Base-by-base conservation (phyloP, 2,797 vertebrate genomes). In the Tapirus indicus region DNA sequence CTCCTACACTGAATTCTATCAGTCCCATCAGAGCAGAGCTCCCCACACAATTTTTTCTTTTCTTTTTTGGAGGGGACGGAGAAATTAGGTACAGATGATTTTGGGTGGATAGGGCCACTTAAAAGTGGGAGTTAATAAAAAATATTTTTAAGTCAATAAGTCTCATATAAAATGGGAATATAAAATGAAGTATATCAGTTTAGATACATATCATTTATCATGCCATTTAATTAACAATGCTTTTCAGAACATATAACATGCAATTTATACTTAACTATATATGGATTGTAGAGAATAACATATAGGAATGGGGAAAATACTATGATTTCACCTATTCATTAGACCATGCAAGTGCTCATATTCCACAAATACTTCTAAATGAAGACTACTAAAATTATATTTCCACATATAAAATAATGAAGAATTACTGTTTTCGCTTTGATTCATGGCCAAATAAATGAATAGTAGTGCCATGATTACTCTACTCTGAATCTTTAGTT, bases 361-460 rank as follows among this genome's bases (percentile, higher is more conserved):
- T 23, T 83, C n/a, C 71, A 95, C 58, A 97, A 84, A 62, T 68
- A 95, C 38, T 85, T 89, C 49, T 92, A 93, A 85, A 87, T 71
- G 29, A 90, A 95, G 35, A 94, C 60, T 85, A 91, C 16, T 58
- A 88, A 95, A 93, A 92, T 84, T 56, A 7, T 62, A 90, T 56
- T 89, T 83, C 27, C 29, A 80, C 7, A 41, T 44, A 49, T 38
- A 71, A 92, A 93, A 93, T 94, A 94, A 75, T 85, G 27, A 87
- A 80, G 13, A 79, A 64, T 91, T 68, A 60, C 6, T 79, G 27
- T 88, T 95, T 97, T 96, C 49, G 87, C n/a, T 96, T 44, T 95
- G 66, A 96, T 93, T 85, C n/a, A 52, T n/a, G 14, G 44, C 72
- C 41, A 95, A 97, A 85, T 66, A 83, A 84, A 41, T 44, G 47